Evolutionary conservation across 2,888 invertebrate genomes (phyloP).

Genomic region (Gastracanthus pulcherrimus): DNA sequence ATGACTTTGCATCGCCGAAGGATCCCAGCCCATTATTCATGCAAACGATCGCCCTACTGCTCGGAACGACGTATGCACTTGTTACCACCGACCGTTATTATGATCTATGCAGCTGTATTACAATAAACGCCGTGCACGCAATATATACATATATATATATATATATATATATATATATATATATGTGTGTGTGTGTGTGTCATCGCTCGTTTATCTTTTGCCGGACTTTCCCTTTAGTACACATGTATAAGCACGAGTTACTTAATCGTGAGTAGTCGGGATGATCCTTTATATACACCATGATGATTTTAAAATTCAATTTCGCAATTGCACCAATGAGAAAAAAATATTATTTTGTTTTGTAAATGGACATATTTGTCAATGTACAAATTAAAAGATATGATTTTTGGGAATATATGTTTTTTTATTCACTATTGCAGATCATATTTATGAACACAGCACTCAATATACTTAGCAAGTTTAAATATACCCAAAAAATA

Average conservation of each 20-base stretch:
- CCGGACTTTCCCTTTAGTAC: slow-evolving; percentile 9
- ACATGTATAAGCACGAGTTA: not conserved
- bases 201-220: slow-evolving; percentile 31
- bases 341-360: not conserved
- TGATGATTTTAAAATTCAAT: not conserved
- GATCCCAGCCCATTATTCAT: not conserved
- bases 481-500: too few species aligned
- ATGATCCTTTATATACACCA: not conserved
- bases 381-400: too few species aligned
- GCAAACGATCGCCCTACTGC: not conserved
- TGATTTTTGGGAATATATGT: too few species aligned
- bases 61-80: slow-evolving; percentile 1
- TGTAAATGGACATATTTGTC: too few species aligned
- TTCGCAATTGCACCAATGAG: not conserved
- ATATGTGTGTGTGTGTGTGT: slow-evolving; percentile 1
- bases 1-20: not conserved
- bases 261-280: not conserved
- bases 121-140: slow-evolving; percentile 14
- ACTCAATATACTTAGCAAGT: too few species aligned
- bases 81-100: slow-evolving; percentile 14
- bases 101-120: slow-evolving; percentile 21
- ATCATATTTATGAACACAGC: too few species aligned
- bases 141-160: too few species aligned
- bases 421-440: too few species aligned
- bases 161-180: too few species aligned